A percentile compares a stretch with the other conserved stretches of the same genome.
phyloP scores from a whole-genome alignment of 2,888 invertebrate genomes.

The Noctuana brunneofusca region DNA sequence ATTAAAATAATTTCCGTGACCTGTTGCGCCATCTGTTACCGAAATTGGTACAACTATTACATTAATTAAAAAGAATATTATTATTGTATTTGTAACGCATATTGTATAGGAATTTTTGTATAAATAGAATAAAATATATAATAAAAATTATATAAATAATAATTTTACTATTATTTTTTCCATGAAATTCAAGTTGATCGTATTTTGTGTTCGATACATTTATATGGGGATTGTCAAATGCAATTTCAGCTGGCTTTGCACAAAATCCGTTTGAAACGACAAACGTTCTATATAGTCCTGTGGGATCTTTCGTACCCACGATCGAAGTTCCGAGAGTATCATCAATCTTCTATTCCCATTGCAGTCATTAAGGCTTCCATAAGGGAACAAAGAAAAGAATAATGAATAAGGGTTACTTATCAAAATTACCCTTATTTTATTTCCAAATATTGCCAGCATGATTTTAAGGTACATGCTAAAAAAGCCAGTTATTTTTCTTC shows the following conservation, averaged over 20 bases:
- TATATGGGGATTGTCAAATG: slow-evolving; percentile 17
- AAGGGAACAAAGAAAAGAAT: slow-evolving; percentile 19
- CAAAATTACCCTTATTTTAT: background rate
- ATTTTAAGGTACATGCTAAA: background rate
- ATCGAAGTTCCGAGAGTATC: slow-evolving; percentile 19
- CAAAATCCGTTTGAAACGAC: slow-evolving; percentile 20
- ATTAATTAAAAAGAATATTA: no score
- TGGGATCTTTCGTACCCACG: slow-evolving; percentile 18
- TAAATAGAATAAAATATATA: no score
- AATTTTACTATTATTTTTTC: no score
- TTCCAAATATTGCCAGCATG: background rate
- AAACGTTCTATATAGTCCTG: slow-evolving; percentile 24
- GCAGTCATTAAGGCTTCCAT: slow-evolving; percentile 23
- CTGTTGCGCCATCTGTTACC: no score
- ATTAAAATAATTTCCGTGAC: no score
- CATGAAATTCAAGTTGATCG: no score
- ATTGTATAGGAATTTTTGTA: no score
- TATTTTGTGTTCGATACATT: background rate
- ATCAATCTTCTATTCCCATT: slow-evolving; percentile 33
- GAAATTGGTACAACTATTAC: no score
- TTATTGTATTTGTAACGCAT: no score
- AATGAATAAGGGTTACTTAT: slow-evolving; percentile 17
- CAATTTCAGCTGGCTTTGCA: slow-evolving; percentile 22
- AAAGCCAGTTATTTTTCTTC: no score
- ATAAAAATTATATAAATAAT: no score